phyloP scores from a whole-genome alignment of 1,140 invertebrate genomes.

The silkworm (Bombyx mori) region ASM3026992v2 NC_085111.1:2554001-2554500 shows the following conservation, averaged over 20 bases:
- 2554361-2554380: no score
- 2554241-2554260: conserved; percentile 79
- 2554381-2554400: no score
- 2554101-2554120: conserved; percentile 77
- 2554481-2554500: no score
- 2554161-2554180: conserved; percentile 74
- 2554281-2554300: conserved; percentile 77
- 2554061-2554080: conserved; percentile 72
- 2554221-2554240: conserved; percentile 75
- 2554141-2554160: conserved; percentile 69
- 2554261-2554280: conserved; percentile 79
- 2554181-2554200: conserved; percentile 79
- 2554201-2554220: conserved; percentile 79
- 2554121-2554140: conserved; percentile 73
- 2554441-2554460: no score
- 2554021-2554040: background rate
- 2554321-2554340: conserved; percentile 14
- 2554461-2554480: no score
- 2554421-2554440: no score
- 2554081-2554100: conserved; percentile 71
- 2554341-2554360: background rate
- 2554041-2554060: background rate
- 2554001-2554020: background rate
- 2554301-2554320: conserved; percentile 77
- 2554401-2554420: no score